phyloP scores from a whole-genome alignment of 2,888 invertebrate species.

The Mimumesa dahlbomi region DNA sequence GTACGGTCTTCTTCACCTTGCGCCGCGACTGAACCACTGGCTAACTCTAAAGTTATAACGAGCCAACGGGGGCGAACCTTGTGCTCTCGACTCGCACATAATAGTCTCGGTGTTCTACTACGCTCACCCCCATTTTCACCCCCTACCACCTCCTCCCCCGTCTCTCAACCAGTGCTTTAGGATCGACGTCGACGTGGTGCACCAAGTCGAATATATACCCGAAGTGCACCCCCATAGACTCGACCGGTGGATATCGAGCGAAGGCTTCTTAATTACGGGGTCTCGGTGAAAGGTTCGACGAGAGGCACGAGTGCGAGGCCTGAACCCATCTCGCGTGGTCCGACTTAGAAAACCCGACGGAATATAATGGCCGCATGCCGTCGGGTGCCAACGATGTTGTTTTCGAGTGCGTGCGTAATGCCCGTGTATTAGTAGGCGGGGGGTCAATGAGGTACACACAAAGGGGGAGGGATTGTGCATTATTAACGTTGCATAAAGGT shows the following conservation, averaged over 20 bases:
- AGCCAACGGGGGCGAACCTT: slow-evolving; percentile 65
- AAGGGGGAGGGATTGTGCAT: slow-evolving; percentile 9
- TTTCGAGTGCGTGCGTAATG: slow-evolving; percentile 29
- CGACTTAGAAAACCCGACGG: slow-evolving; percentile 47
- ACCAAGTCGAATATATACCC: slow-evolving; percentile 40
- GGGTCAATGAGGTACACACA: slow-evolving; percentile 49
- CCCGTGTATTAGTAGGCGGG: slow-evolving; percentile 41
- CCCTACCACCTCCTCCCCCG: slow-evolving; percentile 3
- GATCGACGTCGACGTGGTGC: slow-evolving; percentile 44
- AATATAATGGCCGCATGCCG: slow-evolving; percentile 45
- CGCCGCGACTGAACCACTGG: slow-evolving; percentile 67
- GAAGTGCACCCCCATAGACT: slow-evolving; percentile 48
- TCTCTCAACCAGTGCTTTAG: slow-evolving; percentile 6
- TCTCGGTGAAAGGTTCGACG: slow-evolving; percentile 49
- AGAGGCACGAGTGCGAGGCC: slow-evolving; percentile 21
- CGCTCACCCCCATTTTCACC: slow-evolving; percentile 34
- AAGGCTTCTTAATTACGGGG: slow-evolving; percentile 64
- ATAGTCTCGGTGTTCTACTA: slow-evolving; percentile 64
- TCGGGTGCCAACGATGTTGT: slow-evolving; percentile 50
- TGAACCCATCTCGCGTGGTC: slow-evolving; percentile 52
- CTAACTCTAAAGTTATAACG: slow-evolving; percentile 75
- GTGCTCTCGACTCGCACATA: slow-evolving; percentile 67
- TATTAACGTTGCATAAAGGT: background rate
- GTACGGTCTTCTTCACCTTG: slow-evolving; percentile 70
- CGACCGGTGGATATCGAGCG: slow-evolving; percentile 58